phyloP scores from a whole-genome alignment of 2,113 vertebrate genomes.

The Tupaia chinensis region DNA sequence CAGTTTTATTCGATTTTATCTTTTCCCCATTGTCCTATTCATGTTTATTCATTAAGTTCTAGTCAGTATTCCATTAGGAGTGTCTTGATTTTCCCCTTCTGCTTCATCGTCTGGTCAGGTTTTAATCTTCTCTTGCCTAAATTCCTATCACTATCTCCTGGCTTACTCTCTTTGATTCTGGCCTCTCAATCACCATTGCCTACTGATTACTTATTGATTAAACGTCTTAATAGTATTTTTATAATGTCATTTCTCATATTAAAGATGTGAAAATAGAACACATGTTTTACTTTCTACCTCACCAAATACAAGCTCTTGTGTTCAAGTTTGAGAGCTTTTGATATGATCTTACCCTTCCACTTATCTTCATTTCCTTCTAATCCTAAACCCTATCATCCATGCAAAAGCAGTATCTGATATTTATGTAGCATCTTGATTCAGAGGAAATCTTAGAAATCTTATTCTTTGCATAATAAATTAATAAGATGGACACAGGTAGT shows the following conservation, averaged over 20 bases:
- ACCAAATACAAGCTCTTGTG: neutral
- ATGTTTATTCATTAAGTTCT: neutral
- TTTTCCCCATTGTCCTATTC: neutral
- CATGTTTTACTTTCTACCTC: neutral
- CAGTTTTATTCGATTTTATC: neutral
- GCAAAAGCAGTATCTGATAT: neutral
- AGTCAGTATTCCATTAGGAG: neutral
- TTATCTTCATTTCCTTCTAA: neutral
- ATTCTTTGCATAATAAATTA: neutral
- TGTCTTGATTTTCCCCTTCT: neutral
- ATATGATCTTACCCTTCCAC: neutral
- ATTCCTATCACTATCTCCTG: neutral
- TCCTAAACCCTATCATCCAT: neutral
- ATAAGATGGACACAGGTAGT: neutral
- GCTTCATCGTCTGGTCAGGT: neutral
- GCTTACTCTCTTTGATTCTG: neutral
- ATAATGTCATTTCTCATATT: neutral
- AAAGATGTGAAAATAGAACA: neutral
- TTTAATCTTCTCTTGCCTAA: neutral
- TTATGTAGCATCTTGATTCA: neutral
- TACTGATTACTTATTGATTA: neutral
- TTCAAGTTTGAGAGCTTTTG: constrained; percentile 30
- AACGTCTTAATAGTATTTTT: neutral
- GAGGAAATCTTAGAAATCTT: constrained; percentile 20
- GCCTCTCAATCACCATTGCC: neutral